These are phyloP conservation scores for Rhinopomastus cyanomelas DNA, from an alignment of 2,113 vertebrate species.

Conservation along the genomic window DNA sequence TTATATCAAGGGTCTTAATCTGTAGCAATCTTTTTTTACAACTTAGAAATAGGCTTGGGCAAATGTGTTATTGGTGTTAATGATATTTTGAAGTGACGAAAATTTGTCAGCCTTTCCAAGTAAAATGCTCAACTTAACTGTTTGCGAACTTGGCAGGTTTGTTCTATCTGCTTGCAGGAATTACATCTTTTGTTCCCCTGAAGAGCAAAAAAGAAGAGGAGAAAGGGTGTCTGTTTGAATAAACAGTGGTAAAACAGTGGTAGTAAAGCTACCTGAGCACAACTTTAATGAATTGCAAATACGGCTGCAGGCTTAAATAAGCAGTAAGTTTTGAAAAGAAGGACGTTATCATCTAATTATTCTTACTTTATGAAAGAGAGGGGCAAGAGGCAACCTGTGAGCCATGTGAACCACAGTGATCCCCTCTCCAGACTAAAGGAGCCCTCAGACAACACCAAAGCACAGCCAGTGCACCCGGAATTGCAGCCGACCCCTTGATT, in stretches of 20 bases:
- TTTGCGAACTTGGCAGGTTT: slow-evolving; percentile 71
- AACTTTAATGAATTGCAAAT: slow-evolving; percentile 65
- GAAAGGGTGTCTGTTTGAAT: slow-evolving; percentile 41
- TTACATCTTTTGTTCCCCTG: slow-evolving; percentile 31
- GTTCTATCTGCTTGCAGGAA: slow-evolving; percentile 49
- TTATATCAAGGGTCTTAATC: slow-evolving; percentile 84
- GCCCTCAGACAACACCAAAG: slow-evolving; percentile 31
- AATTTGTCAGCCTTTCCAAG: slow-evolving; percentile 81
- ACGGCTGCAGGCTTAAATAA: slow-evolving; percentile 57
- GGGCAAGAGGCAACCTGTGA: slow-evolving; percentile 59
- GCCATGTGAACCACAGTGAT: slow-evolving; percentile 39
- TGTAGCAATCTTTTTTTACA: slow-evolving; percentile 82
- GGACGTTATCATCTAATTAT: slow-evolving; percentile 68
- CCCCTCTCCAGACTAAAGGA: slow-evolving; percentile 43
- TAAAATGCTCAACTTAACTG: slow-evolving; percentile 76
- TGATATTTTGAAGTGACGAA: slow-evolving; percentile 84
- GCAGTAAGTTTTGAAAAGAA: slow-evolving; percentile 32
- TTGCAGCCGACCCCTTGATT: slow-evolving; percentile 21
- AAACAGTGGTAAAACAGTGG: slow-evolving; percentile 64
- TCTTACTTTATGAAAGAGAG: slow-evolving; percentile 57
- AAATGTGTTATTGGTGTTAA: slow-evolving; percentile 85
- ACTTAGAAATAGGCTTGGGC: slow-evolving; percentile 81
- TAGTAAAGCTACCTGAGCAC: slow-evolving; percentile 60
- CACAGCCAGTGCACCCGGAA: slow-evolving; percentile 41
- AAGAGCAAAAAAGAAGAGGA: neutral